phyloP scores from a whole-genome alignment of 2,113 vertebrate genomes.

The Pseudolaguvia tuberculata region DNA sequence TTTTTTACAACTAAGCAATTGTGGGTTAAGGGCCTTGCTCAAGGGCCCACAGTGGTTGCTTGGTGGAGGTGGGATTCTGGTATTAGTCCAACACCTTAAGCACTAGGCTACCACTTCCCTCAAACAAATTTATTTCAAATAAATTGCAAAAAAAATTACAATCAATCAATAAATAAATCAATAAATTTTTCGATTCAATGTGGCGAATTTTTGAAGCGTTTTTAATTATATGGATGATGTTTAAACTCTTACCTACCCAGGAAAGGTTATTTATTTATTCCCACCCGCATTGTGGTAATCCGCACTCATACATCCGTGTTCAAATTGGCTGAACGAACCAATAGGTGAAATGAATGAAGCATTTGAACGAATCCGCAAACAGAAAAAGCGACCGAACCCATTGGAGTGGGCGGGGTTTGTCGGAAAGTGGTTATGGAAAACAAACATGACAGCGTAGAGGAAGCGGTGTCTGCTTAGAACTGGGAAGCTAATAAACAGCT shows the following conservation, averaged over 20 bases:
- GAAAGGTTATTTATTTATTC: slow-evolving; percentile 31
- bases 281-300: not conserved
- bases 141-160: no score
- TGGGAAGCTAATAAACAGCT: slow-evolving; percentile 6
- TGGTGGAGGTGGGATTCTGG: no score
- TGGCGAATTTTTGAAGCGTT: not conserved
- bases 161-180: no score
- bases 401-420: not conserved
- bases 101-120: no score
- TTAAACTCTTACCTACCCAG: slow-evolving; percentile 40
- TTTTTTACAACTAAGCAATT: no score
- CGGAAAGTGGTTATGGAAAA: not conserved
- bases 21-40: no score
- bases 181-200: not conserved
- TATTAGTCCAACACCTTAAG: no score
- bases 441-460: not conserved
- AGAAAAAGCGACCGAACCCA: not conserved
- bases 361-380: not conserved
- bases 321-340: no score
- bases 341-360: not conserved
- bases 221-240: slow-evolving; percentile 41
- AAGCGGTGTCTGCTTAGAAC: not conserved
- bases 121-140: no score
- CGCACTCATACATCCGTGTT: not conserved
- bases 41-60: no score